Base-by-base conservation (phyloP, 2,113 vertebrate species). In the Picathartes gymnocephalus region DNA sequence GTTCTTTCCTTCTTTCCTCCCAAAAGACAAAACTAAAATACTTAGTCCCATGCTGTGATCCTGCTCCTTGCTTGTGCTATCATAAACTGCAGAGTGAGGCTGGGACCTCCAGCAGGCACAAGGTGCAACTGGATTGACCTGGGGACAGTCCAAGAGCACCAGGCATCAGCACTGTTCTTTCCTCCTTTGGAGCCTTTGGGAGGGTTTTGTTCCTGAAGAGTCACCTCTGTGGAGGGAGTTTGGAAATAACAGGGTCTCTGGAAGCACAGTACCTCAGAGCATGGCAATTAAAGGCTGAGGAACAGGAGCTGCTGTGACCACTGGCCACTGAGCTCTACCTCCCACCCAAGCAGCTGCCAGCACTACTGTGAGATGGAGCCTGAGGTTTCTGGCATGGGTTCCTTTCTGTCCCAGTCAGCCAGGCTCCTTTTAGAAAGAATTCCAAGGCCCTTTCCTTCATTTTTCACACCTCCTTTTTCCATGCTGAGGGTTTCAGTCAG, bases 291-390 rank as follows among this genome's bases (percentile, higher is more conserved):
- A n/a, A 64, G n/a, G 19, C 20, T 65, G 27, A 35, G 21, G 42
- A 56, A 23, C 0, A 0, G 25, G 33, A 20, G 42, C 48, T 33
- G 23, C 27, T 73, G 4, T 58, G 35, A 37, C 21, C n/a, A 6
- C 31, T 27, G 39, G 21, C 25, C 1, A 7, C 13, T 28, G 37
- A 28, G 31, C 45, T n/a, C 10, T 5, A 39, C 25, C 45, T 30
- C 35, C 65, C 35, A 25, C 48, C 37, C 3, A 5, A 76, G 51
- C 51, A 65, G 14, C 18, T 30, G 40, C 40, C 42, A 56, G 27
- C 48, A 5, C 8, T 1, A 1, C 40, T 40, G 25, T 3, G 25
- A 39, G 27, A 31, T 23, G n/a, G 42, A 88, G 42, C 57, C n/a
- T 31, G 27, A 28, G 61, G 35, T 15, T 28, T 28, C 50, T 35